Evolutionary conservation across 37 sponge, comb jelly and placozoan genomes (phyloP), one percentile per base, ranked within the genome.

Genomic region (Geodia barretti): DNA sequence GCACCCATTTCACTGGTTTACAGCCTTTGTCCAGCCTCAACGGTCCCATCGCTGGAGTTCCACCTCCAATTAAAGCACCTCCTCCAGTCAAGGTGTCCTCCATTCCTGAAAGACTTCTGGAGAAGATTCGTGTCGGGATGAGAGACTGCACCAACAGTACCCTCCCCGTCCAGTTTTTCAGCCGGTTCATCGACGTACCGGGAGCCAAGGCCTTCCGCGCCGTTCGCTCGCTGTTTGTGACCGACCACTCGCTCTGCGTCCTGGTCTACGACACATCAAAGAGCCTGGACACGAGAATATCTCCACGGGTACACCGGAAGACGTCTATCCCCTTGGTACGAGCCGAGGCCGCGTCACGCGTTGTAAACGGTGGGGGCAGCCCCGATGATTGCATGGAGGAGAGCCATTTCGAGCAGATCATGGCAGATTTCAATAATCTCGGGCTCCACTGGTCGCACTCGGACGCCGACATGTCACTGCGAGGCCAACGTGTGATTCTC

Each of bases 371-470:
- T 54, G 3, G 81, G 39, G 17, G 39, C 71, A 42, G 72, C 31
- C 3, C 60, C 60, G 37, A 54, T 39, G n/a, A 24, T 34, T 62
- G 61, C 38, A 81, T 14, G 7, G 54, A 7, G 14, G 54, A 47
- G 14, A 62, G 75, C 80, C 84, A 89, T 67, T 79, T 89, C 37
- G 75, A 69, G 64, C 76, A 79, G 21, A 37, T 89, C 24, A 41
- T 79, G 70, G 36, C 40, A 0, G 80, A 84, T 1, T 74, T 89
- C 33, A 28, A 65, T 25, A 61, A 84, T 33, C 20, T 89, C 23
- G 83, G 79, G 23, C 36, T 79, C n/a, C 90, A 89, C 59, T 74
- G 74, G 75, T 74, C 75, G 4, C 74, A 74, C 26, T 67, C 42
- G 9, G 70, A 60, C 59, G 77, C 61, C 30, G 80, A 70, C 54